Base-by-base conservation (phyloP, 2,113 vertebrate genomes). In the Xyrauchen texanus region DNA sequence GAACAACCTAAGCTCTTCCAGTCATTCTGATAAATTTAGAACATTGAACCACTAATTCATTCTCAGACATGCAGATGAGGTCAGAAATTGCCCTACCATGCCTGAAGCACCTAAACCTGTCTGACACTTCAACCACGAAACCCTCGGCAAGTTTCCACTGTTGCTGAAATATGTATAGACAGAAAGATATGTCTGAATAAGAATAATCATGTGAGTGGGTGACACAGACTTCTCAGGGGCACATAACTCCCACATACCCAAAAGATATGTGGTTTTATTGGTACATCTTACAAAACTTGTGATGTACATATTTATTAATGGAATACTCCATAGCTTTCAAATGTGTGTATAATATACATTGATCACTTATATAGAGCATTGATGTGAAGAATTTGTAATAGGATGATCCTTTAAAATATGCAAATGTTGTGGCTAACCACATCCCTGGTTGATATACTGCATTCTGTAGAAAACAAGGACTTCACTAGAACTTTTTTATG, bases 121-220 rank as follows among this genome's bases (percentile, higher is more conserved):
- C 90, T 92, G 82, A 83, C 89, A 88, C 89, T 80, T 71, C 68
- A 85, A 90, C 92, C 92, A 86, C 91, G 21, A 92, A 84, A 81
- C 68, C 81, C 84, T 78, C 57, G 72, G 44, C 69, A 83, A 81
- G 85, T 90, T 92, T 92, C 90, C 90, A 89, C 60, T 52, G 34
- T 61, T 72, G 68, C 46, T 75, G 60, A 76, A 76, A 76, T 78
- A 66, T 16, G n/a, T 42, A 62, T 66, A 68, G 72, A 80, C 79
- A 83, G 53, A 80, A 58, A 73, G 61, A 70, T 61, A 57, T 67
- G 70, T 80, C 46, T 79, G 72, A 69, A 82, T 80, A 82, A 80
- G 75, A 86, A 79, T 76, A 79, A 82, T 84, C 80, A 53, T 67
- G 8, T 72, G 80, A 79, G 83, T 84, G 67, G 83, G 83, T 70